Evolutionary conservation across 2,113 vertebrate species (phyloP).

Genomic region (Aphyosemion australe): DNA sequence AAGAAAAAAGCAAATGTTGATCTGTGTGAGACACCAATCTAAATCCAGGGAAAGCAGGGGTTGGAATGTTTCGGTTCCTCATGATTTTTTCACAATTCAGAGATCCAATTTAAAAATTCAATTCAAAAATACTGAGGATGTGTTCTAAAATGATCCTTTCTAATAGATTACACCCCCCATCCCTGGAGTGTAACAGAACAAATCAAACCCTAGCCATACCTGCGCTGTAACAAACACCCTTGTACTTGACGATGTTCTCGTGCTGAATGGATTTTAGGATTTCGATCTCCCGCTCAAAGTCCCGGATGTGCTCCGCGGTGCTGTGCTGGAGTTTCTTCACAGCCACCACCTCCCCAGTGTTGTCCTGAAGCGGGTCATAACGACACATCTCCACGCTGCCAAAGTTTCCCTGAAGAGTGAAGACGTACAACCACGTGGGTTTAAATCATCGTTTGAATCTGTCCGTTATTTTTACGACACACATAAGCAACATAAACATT

Average conservation of each 20-base stretch:
- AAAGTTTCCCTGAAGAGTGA: conserved; percentile 88
- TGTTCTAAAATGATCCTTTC: no score
- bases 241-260: conserved; percentile 98
- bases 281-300: conserved; percentile 97
- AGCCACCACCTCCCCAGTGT: conserved; percentile 96
- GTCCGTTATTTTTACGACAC: not conserved
- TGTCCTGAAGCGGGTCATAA: conserved; percentile 95
- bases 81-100: no score
- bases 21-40: not conserved
- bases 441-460: not conserved
- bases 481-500: not conserved
- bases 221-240: conserved; percentile 96
- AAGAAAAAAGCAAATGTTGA: not conserved
- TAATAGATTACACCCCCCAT: no score
- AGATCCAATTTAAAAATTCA: no score
- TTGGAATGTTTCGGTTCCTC: no score
- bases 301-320: conserved; percentile 91
- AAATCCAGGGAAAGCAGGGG: no score
- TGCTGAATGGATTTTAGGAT: conserved; percentile 97
- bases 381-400: conserved; percentile 98
- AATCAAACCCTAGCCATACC: conserved; percentile 61
- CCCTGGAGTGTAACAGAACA: no score
- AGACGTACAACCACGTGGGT: not conserved
- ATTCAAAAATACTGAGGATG: no score
- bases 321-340: conserved; percentile 98